Base-by-base conservation (phyloP, 2,797 vertebrate genomes). In the Pterois miles region DNA sequence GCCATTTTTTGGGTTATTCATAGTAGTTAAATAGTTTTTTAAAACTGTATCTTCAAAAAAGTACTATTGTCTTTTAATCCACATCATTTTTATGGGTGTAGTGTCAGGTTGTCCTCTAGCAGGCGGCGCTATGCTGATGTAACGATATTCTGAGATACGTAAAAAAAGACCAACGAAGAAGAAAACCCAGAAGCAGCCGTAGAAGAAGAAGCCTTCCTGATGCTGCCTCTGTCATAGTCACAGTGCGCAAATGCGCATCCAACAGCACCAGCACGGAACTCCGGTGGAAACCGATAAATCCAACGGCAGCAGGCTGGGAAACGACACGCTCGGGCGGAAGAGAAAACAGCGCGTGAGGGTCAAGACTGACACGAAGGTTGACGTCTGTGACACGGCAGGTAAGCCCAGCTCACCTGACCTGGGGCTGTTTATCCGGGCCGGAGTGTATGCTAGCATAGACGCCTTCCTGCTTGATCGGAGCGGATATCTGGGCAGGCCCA, bases 371-470 rank as follows among this genome's bases (percentile, higher is more conserved):
- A 76, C 85, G 65, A 70, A 57, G 86, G 65, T 72, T 31, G 82
- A 66, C 62, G 84, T 73, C 84, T 79, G 88, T 81, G 89, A 82
- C 84, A 73, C 85, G 77, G 87, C 84, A 93, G 94, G 95, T 95
- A 82, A 91, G 79, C 5, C 10, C 12, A 36, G 18, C 52, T 33
- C 58, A 29, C 48, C 66, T 50, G 33, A 7, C 46, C 63, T 46
- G 33, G 33, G 8, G 33, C 33, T 34, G 33, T 9, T 34, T 34
- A 5, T 8, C 2, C 7, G 33, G 33, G 33, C 33, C 33, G 33
- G 33, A 33, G 7, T 33, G 8, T 31, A n/a, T n/a, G 20, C 23
- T 22, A 3, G 70, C 22, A 13, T 1, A 25, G 67, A 48, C 33
- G 59, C 33, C 58, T 18, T 48, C 16, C 38, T n/a, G 76, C 4